Evolutionary conservation across 2,113 vertebrate genomes (phyloP).

Genomic region (Myiagra hebetior): DNA sequence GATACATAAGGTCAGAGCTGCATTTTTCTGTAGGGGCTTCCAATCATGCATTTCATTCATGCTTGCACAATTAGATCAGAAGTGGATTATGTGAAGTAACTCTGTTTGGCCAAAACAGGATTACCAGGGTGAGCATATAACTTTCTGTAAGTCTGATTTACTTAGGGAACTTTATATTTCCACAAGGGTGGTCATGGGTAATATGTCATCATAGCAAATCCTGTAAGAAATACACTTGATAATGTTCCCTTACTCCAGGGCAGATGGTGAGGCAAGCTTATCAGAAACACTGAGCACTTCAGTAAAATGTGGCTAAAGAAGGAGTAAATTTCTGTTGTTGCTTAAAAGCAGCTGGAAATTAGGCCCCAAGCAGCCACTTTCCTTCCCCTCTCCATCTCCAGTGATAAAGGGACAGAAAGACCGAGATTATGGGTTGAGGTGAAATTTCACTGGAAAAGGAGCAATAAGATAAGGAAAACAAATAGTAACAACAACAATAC

Average conservation of each 20-base stretch:
- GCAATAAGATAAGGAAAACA: neutral
- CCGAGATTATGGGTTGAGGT: neutral
- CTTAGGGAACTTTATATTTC: constrained; percentile 6
- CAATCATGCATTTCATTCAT: neutral
- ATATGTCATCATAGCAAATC: constrained; percentile 31
- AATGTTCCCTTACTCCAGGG: neutral
- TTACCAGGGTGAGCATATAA: constrained; percentile 13
- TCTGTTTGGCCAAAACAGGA: constrained; percentile 16
- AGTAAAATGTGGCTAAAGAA: neutral
- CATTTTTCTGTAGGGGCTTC: neutral
- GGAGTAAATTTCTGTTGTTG: neutral
- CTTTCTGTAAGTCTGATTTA: constrained; percentile 32
- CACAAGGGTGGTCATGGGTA: neutral
- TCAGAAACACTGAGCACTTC: neutral
- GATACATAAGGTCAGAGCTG: neutral
- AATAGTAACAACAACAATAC: neutral
- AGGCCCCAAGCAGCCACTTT: neutral
- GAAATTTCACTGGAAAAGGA: neutral
- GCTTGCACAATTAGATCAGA: neutral
- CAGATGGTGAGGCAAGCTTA: neutral
- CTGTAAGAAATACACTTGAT: constrained; percentile 19
- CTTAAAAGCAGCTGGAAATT: neutral
- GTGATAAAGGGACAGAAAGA: neutral
- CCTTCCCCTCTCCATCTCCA: neutral
- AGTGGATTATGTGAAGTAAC: constrained; percentile 24